phyloP scores from a whole-genome alignment of 2,797 vertebrate species.

The Trachurus trachurus region DNA sequence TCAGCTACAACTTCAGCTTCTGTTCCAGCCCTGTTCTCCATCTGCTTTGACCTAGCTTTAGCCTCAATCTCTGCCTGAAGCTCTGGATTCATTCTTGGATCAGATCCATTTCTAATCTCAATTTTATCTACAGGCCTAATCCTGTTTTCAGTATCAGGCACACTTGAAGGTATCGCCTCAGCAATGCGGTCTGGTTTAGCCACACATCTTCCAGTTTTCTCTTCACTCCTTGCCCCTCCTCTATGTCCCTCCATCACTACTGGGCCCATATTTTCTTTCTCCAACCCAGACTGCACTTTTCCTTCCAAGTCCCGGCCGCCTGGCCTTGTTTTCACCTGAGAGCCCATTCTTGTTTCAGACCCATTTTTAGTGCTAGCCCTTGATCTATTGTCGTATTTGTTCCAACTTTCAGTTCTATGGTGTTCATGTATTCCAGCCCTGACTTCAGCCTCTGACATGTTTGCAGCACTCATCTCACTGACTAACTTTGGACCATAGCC shows the following conservation, averaged over 20 bases:
- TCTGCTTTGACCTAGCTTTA: constrained; percentile 24
- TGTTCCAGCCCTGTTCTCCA: constrained; percentile 34
- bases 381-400: constrained; percentile 69
- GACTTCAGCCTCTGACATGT: constrained; percentile 68
- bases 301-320: constrained; percentile 73
- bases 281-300: constrained; percentile 69
- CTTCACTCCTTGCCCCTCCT: constrained; percentile 45
- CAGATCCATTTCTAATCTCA: constrained; percentile 16
- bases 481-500: constrained; percentile 65
- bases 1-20: constrained; percentile 38
- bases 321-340: constrained; percentile 73
- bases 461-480: constrained; percentile 45
- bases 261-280: constrained; percentile 51
- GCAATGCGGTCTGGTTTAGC: constrained; percentile 50
- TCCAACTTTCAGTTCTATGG: constrained; percentile 62
- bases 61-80: constrained; percentile 22
- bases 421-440: constrained; percentile 64
- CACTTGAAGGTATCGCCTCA: constrained; percentile 32
- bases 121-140: constrained; percentile 14
- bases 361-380: constrained; percentile 63
- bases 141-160: constrained; percentile 34
- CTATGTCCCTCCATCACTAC: constrained; percentile 52
- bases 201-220: constrained; percentile 38
- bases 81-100: constrained; percentile 31
- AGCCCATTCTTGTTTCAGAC: constrained; percentile 66